Evolutionary conservation across 2,113 vertebrate genomes (phyloP).

Genomic region (Cyphomyrus discorhynchus): DNA sequence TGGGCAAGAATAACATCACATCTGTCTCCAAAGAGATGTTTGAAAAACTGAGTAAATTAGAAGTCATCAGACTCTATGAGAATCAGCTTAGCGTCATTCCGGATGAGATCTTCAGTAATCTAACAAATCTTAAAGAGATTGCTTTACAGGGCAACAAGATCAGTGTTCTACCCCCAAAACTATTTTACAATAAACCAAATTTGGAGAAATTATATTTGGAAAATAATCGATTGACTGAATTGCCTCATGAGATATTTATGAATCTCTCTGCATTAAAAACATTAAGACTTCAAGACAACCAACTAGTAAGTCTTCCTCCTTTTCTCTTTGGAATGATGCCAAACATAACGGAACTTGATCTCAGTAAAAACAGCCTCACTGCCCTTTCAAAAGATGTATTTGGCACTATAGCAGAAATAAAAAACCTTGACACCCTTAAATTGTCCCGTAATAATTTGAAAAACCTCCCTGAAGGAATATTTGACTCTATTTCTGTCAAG

Average conservation of each 20-base stretch:
- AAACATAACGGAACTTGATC: constrained; percentile 51
- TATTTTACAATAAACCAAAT: constrained; percentile 58
- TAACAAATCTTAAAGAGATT: constrained; percentile 55
- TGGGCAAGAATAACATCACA: constrained; percentile 61
- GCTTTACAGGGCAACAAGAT: constrained; percentile 56
- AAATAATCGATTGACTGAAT: constrained; percentile 38
- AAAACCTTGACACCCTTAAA: constrained; percentile 51
- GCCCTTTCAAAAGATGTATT: constrained; percentile 54
- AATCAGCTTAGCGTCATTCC: constrained; percentile 59
- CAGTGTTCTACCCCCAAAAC: constrained; percentile 44
- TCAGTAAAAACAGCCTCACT: constrained; percentile 56
- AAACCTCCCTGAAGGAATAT: constrained; percentile 45
- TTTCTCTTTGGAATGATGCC: constrained; percentile 56
- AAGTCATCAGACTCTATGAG: constrained; percentile 57
- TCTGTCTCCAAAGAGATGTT: constrained; percentile 50
- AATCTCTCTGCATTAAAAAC: constrained; percentile 55
- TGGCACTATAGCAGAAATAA: constrained; percentile 40
- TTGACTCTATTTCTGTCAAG: constrained; percentile 49
- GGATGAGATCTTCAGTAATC: constrained; percentile 53
- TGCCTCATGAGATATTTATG: constrained; percentile 54
- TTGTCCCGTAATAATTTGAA: constrained; percentile 57
- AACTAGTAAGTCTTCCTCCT: constrained; percentile 48
- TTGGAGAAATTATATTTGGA: constrained; percentile 54
- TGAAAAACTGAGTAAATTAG: constrained; percentile 52
- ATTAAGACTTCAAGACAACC: constrained; percentile 56